A percentile compares a stretch with the other conserved stretches of the same genome.
Conservation (phyloP, 2,888 invertebrate species). For the Napeogenes inachia region DNA sequence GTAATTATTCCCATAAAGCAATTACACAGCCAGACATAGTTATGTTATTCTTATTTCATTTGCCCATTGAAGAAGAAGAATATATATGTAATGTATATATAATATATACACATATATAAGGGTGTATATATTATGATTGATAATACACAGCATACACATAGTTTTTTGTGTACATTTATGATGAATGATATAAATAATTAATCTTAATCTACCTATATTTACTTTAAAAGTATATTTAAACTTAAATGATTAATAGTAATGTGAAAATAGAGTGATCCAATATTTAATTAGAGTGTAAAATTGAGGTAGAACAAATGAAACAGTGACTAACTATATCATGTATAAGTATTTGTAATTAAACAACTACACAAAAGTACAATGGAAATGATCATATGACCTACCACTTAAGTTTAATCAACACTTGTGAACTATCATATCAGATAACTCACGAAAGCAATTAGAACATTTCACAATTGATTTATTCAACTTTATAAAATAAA, state of each 20-base stretch:
- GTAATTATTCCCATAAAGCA: slow-evolving; percentile 39
- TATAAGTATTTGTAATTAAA: not conserved
- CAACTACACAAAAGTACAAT: not conserved
- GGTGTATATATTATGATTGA: too few species aligned
- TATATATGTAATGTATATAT: not conserved
- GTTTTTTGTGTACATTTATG: too few species aligned
- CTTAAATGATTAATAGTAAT: too few species aligned
- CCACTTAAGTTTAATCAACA: slow-evolving; percentile 14
- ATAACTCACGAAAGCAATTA: slow-evolving; percentile 15
- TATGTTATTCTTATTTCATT: slow-evolving; percentile 46
- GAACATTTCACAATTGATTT: slow-evolving; percentile 9
- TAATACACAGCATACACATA: too few species aligned
- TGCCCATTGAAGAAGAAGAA: not conserved
- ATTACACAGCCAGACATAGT: slow-evolving; percentile 57
- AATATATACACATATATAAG: not conserved
- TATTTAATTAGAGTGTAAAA: too few species aligned
- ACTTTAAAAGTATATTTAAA: too few species aligned
- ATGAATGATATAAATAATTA: too few species aligned
- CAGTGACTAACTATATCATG: not conserved
- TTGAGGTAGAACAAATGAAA: not conserved
- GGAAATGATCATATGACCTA: not conserved
- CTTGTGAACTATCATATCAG: slow-evolving; percentile 13
- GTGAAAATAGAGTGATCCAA: too few species aligned
- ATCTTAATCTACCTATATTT: too few species aligned
- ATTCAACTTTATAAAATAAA: slow-evolving; percentile 1